Conservation (phyloP, 2,888 invertebrate species). For the Euclidia mi region DNA sequence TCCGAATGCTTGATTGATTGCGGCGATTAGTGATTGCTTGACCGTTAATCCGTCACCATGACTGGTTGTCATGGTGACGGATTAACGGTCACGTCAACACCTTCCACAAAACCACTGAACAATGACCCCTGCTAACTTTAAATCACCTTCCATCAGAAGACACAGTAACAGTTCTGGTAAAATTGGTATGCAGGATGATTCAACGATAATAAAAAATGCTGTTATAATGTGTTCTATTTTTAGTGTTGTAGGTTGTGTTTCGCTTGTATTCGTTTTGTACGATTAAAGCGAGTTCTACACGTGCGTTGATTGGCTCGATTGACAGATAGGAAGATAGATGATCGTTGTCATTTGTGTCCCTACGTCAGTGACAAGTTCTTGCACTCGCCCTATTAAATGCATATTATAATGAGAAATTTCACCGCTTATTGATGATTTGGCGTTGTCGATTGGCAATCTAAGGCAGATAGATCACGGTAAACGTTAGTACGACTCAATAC, state of each 20-base stretch:
- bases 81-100: too few relatives aligned
- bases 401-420: slow-evolving; percentile 81
- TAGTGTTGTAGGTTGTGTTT: slow-evolving; percentile 34
- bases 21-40: slow-evolving; percentile 74
- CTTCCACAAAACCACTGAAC: slow-evolving; percentile 59
- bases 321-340: slow-evolving; percentile 89
- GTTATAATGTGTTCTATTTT: slow-evolving; percentile 27
- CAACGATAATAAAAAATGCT: slow-evolving; percentile 53
- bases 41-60: slow-evolving; percentile 69
- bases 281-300: slow-evolving; percentile 72
- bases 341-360: slow-evolving; percentile 84
- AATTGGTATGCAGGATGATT: slow-evolving; percentile 58
- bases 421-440: slow-evolving; percentile 78
- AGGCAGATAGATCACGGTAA: slow-evolving; percentile 5
- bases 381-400: slow-evolving; percentile 84
- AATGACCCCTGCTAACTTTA: slow-evolving; percentile 52
- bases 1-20: slow-evolving; percentile 77
- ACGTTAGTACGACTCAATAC: too few relatives aligned
- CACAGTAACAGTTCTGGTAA: slow-evolving; percentile 64
- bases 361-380: slow-evolving; percentile 69
- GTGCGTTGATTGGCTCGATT: slow-evolving; percentile 85
- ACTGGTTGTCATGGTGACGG: too few relatives aligned
- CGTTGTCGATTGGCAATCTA: slow-evolving; percentile 24
- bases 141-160: slow-evolving; percentile 51
- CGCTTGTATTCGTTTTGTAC: slow-evolving; percentile 24